Evolutionary conservation across 1,140 invertebrate species (phyloP), one percentile per base, ranked within the genome.

Genomic region (Trypoxylus dichotomus): DNA sequence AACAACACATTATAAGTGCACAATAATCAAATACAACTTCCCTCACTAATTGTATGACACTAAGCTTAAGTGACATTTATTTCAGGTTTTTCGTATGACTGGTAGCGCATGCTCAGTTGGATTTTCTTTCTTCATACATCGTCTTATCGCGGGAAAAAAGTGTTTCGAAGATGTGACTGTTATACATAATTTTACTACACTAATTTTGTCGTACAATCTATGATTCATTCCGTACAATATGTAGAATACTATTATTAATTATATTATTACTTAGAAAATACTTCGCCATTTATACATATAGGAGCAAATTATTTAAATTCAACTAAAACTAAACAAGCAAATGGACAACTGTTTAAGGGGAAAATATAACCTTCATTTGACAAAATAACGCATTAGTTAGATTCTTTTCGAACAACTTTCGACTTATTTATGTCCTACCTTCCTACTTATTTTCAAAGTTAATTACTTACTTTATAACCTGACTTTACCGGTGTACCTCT

Each of bases 1-100:
- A 63, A 63, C n/a, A 63, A 63, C 60, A 63, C 60, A 63, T 63
- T 63, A 63, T 63, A 63, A 19, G 19, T 63, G 19, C 60, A 63
- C 60, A 25, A 21, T 63, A 63, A 63, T 27, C 60, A 27, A 58
- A n/a, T 19, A 24, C 60, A 63, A 63, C 25, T 24, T 21, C 60
- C 60, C 21, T 63, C 19, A 19, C 19, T 24, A 63, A 63, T 63
- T 63, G 60, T 19, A 24, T 63, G 60, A 63, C 60, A 63, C 60
- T 63, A 63, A 63, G 21, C 24, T 58, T 27, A 63, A 63, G 21
- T 63, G 60, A 63, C 25, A 63, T 63, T 63, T 63, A 63, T 63
- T 63, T 63, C 60, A 63, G 60, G 60, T 24, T 63, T 63, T 63
- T 63, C 60, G 13, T 2, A 24, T 63, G 60, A 63, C 2, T 63